phyloP scores from a whole-genome alignment of 2,797 vertebrate genomes.

The Peromyscus attwateri region DNA sequence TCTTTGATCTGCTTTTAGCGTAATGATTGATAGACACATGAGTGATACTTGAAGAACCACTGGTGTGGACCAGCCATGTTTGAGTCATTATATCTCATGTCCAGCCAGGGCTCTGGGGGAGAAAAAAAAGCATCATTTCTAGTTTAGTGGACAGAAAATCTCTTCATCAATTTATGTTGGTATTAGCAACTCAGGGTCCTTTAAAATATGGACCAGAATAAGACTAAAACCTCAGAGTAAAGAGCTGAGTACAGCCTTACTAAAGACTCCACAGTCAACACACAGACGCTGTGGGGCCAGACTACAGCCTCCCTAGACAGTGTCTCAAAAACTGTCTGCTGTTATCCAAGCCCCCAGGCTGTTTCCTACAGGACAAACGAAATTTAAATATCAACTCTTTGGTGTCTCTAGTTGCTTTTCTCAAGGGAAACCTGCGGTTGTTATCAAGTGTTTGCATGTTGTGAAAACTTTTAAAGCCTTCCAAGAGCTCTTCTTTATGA shows the following conservation, averaged over 20 bases:
- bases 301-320: neutral
- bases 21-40: neutral
- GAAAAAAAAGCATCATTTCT: neutral
- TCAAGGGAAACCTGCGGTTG: neutral
- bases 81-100: neutral
- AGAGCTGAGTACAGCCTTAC: neutral
- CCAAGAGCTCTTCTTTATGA: conserved; percentile 60
- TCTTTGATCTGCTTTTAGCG: conserved; percentile 54
- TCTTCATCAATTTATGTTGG: neutral
- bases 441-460: conserved; percentile 56
- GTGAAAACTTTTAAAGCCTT: conserved; percentile 46
- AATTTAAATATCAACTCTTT: neutral
- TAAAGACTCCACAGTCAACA: neutral
- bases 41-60: neutral
- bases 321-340: neutral
- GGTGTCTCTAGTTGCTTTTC: conserved; percentile 51
- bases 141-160: neutral
- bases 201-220: conserved; percentile 20
- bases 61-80: neutral
- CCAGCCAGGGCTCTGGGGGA: neutral
- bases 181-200: conserved; percentile 13
- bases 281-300: neutral
- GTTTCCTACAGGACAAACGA: neutral
- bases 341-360: too few species aligned
- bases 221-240: neutral